These are phyloP conservation scores for Drosophila kuntzei DNA, from an alignment of 2,888 invertebrate genomes.

Conservation along the genomic window DNA sequence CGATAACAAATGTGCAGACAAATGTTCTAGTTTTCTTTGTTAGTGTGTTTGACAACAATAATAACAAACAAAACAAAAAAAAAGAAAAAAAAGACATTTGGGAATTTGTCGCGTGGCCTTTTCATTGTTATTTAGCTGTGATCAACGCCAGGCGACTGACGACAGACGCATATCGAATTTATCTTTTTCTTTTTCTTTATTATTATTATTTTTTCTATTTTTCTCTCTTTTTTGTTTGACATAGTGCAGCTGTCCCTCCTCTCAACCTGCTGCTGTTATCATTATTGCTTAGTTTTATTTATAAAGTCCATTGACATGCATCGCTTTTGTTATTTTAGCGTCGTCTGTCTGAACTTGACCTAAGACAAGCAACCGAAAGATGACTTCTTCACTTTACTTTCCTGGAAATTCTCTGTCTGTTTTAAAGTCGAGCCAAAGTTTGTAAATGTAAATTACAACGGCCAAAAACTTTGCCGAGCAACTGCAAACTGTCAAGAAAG, in stretches of 20 bases:
- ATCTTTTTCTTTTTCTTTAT: slow-evolving; percentile 2
- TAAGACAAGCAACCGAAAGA: slow-evolving; percentile 23
- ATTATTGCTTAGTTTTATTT: slow-evolving; percentile 23
- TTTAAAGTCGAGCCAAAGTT: slow-evolving; percentile 26
- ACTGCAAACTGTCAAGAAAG: slow-evolving; percentile 14
- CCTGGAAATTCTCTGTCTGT: slow-evolving; percentile 1
- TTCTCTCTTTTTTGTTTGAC: neutral
- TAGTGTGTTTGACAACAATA: slow-evolving; percentile 34
- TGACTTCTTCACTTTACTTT: neutral
- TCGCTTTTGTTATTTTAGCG: slow-evolving; percentile 21
- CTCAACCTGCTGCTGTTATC: slow-evolving; percentile 14
- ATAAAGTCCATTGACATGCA: slow-evolving; percentile 27
- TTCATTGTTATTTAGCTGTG: slow-evolving; percentile 49
- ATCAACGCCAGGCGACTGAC: slow-evolving; percentile 27
- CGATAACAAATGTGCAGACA: slow-evolving; percentile 38
- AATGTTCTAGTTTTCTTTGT: slow-evolving; percentile 29
- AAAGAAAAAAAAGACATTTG: slow-evolving; percentile 22
- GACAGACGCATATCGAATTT: slow-evolving; percentile 13
- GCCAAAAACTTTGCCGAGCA: slow-evolving; percentile 9
- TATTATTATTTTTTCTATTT: neutral
- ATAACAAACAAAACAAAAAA: slow-evolving; percentile 21
- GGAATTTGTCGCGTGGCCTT: slow-evolving; percentile 45
- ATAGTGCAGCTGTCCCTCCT: slow-evolving; percentile 11
- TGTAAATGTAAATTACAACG: slow-evolving; percentile 17
- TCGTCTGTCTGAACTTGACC: slow-evolving; percentile 29